Evolutionary conservation across 1,140 invertebrate genomes (phyloP), one percentile per base, ranked within the genome.

Genomic region (Heliconius eleuchia): DNA sequence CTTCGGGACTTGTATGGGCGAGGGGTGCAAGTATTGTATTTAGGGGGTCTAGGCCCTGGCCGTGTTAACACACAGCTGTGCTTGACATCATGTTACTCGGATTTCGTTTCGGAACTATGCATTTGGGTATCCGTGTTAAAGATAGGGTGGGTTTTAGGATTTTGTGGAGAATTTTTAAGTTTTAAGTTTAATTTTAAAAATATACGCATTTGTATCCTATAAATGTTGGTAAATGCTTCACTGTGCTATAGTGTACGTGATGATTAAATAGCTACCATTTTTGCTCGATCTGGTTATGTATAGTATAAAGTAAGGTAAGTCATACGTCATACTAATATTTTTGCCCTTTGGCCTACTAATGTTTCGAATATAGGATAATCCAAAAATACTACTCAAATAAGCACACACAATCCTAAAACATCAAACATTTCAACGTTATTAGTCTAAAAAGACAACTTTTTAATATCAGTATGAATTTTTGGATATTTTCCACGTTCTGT

Each of bases 41-140:
- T 60, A 60, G 79, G 81, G 76, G 81, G 75, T 82, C 83, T 79
- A 82, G 52, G 66, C 72, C 66, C 27, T 83, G 82, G 84, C 71
- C 57, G 75, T 73, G 71, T 50, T 57, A 55, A 77, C 73, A 75
- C 79, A 84, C 83, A 84, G 83, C 81, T 84, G 83, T 76, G 83
- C 73, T 66, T 79, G 81, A 84, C 79, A 78, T 83, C 78, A 83
- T 80, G 82, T 83, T 77, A 66, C 80, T 83, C 73, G 82, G 80
- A 81, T 83, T 83, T 81, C 73, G 79, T 78, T 83, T 79, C 77
- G 34, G 74, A 79, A 79, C 79, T 80, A 73, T 73, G 72, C 71
- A 80, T 76, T 82, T 76, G 42, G 73, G 71, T 80, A 76, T 79
- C 71, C 42, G 19, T 82, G 72, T 80, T 80, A 77, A 77, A 70